Base-by-base conservation (phyloP, 2,797 vertebrate species). In the Etheostoma nigrum region DNA sequence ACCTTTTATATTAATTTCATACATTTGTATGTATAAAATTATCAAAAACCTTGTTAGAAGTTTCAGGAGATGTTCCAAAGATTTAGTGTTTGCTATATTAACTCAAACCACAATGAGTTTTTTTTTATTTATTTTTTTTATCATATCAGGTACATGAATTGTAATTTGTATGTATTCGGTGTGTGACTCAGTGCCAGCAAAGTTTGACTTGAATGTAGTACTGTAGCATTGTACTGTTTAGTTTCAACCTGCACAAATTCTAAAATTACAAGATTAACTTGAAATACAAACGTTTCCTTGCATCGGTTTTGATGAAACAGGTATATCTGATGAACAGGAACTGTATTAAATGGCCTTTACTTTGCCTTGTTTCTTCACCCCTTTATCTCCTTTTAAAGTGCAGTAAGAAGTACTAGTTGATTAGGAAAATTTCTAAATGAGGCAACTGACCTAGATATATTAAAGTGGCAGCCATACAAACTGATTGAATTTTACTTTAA, bases 111-210 rank as follows among this genome's bases (percentile, higher is more conserved):
- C 15, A 44, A 53, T 51, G 36, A 55, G 11, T 63, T 66, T 45
- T 68, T 72, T 52, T 21, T 33, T 33, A 9, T 63, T 66, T 45
- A 66, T 72, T 52, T 21, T 33, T 33, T 11, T 40, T 11, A 40
- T 40, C 3, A 40, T 40, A 33, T 57, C 11, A 27, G 7, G 63
- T 61, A 67, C 21, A 49, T 58, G 4, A 45, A 40, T 40, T 77
- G 16, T 59, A 45, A 66, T 63, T 19, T 47, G 25, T 86, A 23
- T 4, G 18, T 40, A 40, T 62, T 76, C 11, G 57, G 40, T 79
- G 63, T 65, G 40, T 72, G 52, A 83, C 30, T 68, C 33, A 60
- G 18, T 81, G 47, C 61, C 72, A 83, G 75, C 48, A 69, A 69
- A 33, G 19, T 67, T 53, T 76, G 52, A 68, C 30, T 44, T 73